phyloP scores from a whole-genome alignment of 2,797 vertebrate species.

The Rhynchotus rufescens region DNA sequence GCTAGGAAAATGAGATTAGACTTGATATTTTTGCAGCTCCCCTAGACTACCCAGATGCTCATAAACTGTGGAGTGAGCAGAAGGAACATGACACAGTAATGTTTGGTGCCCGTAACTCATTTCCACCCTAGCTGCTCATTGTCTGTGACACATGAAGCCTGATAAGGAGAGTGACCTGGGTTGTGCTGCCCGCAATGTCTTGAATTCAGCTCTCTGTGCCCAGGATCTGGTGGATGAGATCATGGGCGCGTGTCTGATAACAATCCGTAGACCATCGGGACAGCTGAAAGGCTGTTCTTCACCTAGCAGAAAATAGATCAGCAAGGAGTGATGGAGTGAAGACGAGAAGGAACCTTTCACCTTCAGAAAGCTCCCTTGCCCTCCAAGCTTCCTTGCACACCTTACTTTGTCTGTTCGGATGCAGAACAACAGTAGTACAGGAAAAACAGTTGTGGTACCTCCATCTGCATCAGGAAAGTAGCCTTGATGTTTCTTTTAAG shows the following conservation, averaged over 20 bases:
- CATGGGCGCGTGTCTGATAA: not conserved
- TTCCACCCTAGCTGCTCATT: not conserved
- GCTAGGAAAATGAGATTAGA: not conserved
- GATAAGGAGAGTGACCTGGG: not conserved
- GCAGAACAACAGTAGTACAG: not conserved
- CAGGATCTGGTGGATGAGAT: not conserved
- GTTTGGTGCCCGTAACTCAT: not conserved
- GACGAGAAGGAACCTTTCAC: not conserved
- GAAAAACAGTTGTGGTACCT: not conserved
- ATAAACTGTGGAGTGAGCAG: not conserved
- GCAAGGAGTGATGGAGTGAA: not conserved
- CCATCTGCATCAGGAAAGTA: not conserved
- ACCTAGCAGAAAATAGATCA: not conserved
- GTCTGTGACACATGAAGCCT: not conserved
- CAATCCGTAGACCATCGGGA: not conserved
- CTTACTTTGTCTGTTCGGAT: not conserved
- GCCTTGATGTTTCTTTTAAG: not conserved
- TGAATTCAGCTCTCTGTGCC: not conserved
- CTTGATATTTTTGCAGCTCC: not conserved
- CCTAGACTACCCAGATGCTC: not conserved
- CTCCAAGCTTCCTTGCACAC: not conserved
- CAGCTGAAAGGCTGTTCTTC: not conserved
- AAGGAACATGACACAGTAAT: not conserved
- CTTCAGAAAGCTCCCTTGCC: not conserved
- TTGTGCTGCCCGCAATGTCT: not conserved